phyloP scores from a whole-genome alignment of 2,113 vertebrate species.

The Hippopotamus amphibius region DNA sequence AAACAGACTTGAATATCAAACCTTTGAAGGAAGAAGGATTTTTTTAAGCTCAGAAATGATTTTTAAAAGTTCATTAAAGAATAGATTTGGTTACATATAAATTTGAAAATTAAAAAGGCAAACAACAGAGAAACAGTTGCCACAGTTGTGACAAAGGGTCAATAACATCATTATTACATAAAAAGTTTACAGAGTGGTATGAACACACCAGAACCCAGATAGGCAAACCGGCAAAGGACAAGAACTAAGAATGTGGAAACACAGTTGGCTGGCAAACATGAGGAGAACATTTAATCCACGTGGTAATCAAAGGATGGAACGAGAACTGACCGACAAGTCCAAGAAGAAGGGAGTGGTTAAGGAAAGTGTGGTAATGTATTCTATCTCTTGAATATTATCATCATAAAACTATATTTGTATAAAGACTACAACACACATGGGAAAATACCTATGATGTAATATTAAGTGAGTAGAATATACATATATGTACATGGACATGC shows the following conservation, averaged over 20 bases:
- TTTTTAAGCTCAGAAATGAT: constrained; percentile 11
- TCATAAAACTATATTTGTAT: neutral
- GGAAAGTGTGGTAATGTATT: neutral
- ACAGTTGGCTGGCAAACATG: neutral
- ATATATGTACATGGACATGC: neutral
- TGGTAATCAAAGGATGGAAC: neutral
- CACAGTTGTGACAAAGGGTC: neutral
- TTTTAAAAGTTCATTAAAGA: neutral
- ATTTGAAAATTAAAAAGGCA: neutral
- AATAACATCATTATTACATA: neutral
- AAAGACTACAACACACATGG: neutral
- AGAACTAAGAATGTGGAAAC: neutral
- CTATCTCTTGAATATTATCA: neutral
- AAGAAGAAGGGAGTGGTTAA: neutral
- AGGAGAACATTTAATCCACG: neutral
- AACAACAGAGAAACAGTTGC: neutral
- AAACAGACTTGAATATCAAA: neutral
- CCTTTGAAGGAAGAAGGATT: neutral
- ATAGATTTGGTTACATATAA: neutral
- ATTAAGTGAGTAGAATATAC: neutral
- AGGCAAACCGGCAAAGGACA: neutral
- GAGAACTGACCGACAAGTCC: neutral
- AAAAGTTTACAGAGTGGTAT: neutral
- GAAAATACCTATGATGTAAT: neutral
- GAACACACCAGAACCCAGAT: neutral